Base-by-base conservation (phyloP, 2,888 invertebrate species). In the Trichacis sp. region DNA sequence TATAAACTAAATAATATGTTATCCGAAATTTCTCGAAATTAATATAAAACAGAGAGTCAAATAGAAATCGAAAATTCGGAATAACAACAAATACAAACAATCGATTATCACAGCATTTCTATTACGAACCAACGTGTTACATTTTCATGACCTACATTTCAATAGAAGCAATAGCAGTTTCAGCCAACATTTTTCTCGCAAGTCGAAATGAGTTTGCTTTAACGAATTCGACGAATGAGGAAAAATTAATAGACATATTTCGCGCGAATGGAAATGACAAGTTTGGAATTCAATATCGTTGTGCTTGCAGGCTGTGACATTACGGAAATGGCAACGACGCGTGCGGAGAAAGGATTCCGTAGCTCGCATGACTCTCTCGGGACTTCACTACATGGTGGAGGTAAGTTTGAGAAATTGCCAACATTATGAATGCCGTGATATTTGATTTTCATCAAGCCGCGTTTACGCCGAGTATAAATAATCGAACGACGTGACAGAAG, bases 351-450 rank as follows among this genome's bases (percentile, higher is more conserved):
- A 92, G 87, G 93, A 94, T 77, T 93, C 94, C 65, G 94, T 94
- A 29, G 92, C 93, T 38, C 87, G 92, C 77, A 92, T 94, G 89
- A 93, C 94, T 18, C 89, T 92, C 84, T 91, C 91, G 74, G 93
- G 93, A 65, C 86, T 94, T 56, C 90, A 92, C 76, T 92, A 92
- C 85, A 91, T 93, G 81, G 91, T 92, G 75, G 90, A 91, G 85
- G 94, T 94, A 81, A 89, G 90, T 87, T 17, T 24, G 36, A 49
- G 60, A 45, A 52, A 49, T 40, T 46, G 58, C 49, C 49, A 33
- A 51, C 38, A 24, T 12, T 58, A 38, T 40, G 59, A 58, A 58
- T 56, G 57, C 40, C 62, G 54, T 14, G n/a, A 14, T 2, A 46
- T 14, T 15, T 8, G 40, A 40, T 40, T 40, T 40, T 8, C 40